Conservation (phyloP, 2,113 vertebrate species). For the Cololabis saira region DNA sequence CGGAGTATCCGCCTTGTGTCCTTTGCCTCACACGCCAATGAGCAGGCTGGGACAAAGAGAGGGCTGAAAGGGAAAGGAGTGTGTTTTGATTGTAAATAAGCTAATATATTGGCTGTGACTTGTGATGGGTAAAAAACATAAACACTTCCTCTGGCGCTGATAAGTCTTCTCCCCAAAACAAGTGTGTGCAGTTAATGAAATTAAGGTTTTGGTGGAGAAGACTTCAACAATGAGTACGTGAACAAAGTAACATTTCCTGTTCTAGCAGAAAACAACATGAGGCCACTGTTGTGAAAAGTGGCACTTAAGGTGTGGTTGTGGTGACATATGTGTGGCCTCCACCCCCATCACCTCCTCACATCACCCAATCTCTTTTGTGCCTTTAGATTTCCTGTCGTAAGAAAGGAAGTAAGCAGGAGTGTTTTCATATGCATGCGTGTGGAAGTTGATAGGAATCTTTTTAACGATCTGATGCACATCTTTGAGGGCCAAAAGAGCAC, state of each 20-base stretch:
- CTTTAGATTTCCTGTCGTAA: conserved; percentile 61
- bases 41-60: conserved; percentile 55
- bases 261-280: background rate
- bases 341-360: background rate
- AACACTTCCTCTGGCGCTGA: conserved; percentile 24
- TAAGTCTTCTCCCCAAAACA: background rate
- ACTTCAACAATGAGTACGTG: background rate
- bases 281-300: conserved; percentile 39
- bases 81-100: conserved; percentile 79
- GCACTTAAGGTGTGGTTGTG: conserved; percentile 48
- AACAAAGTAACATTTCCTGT: background rate
- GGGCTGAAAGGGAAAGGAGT: conserved; percentile 60
- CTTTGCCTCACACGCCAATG: conserved; percentile 45
- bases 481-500: background rate
- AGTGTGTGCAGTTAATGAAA: background rate
- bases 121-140: conserved; percentile 32
- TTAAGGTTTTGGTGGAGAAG: background rate
- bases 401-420: conserved; percentile 30
- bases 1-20: conserved; percentile 66
- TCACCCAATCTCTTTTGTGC: conserved; percentile 60
- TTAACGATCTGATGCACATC: conserved; percentile 51
- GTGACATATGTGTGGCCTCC: conserved; percentile 70
- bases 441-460: conserved; percentile 46
- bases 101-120: conserved; percentile 68
- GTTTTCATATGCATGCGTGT: conserved; percentile 50